Evolutionary conservation across 2,113 vertebrate species (phyloP).

Genomic region (Panthera leo): DNA sequence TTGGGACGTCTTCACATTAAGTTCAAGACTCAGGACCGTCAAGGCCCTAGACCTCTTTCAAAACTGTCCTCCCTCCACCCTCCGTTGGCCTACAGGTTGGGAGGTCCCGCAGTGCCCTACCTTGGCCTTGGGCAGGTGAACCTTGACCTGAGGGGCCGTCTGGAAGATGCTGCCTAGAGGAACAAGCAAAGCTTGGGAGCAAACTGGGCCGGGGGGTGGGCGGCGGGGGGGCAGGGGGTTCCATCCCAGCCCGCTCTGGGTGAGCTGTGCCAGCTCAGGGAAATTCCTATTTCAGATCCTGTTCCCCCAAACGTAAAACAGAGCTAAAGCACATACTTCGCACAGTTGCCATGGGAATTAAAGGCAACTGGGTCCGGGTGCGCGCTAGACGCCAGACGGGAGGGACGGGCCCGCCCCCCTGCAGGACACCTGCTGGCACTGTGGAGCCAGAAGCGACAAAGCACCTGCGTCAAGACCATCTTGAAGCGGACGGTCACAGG

Average conservation of each 20-base stretch:
- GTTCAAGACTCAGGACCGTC: neutral
- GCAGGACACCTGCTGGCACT: neutral
- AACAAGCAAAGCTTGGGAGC: neutral
- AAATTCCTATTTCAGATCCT: neutral
- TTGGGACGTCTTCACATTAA: neutral
- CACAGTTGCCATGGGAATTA: neutral
- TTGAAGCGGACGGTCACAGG: neutral
- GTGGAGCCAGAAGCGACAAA: rapidly evolving
- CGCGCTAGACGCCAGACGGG: neutral
- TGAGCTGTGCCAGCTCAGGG: neutral
- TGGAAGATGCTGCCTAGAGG: neutral
- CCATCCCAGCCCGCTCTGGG: neutral
- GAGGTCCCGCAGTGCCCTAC: rapidly evolving
- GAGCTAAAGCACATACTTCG: neutral
- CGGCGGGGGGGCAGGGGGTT: neutral
- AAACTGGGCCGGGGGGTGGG: neutral
- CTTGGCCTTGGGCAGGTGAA: neutral
- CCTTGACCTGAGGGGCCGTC: neutral
- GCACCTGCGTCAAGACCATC: neutral
- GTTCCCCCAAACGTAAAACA: neutral
- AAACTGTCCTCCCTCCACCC: neutral
- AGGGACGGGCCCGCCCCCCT: rapidly evolving
- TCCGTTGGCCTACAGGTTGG: neutral
- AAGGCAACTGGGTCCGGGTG: rapidly evolving
- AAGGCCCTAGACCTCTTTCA: neutral